Evolutionary conservation across 2,113 vertebrate species (phyloP), one percentile per base, ranked within the genome.

Genomic region (Solea solea): DNA sequence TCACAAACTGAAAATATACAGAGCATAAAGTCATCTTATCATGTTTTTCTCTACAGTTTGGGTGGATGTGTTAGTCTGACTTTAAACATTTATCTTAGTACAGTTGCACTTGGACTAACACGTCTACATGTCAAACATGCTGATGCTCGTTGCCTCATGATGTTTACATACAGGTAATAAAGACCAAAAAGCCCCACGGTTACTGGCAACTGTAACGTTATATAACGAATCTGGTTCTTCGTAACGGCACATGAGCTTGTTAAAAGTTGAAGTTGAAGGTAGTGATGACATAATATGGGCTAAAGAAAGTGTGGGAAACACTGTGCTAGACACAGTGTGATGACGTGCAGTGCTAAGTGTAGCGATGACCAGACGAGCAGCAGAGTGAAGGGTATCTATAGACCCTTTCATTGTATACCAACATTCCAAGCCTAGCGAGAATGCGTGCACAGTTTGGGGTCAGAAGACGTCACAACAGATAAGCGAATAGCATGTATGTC

Each of bases 331-430:
- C 28, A 5, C 61, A 82, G 77, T 46, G 56, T 34, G 50, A 27
- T n/a, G 55, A 52, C 57, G 42, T 68, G 14, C 64, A 42, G 39
- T 3, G 69, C 84, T 88, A 85, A 85, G 85, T 76, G 72, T 83
- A 3, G 2, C 87, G 83, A 72, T n/a, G 14, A 34, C 5, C 27
- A 44, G 57, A 72, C 16, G 9, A 64, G 55, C 64, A 72, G 72
- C 54, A 44, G 11, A 80, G 53, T 56, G 76, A 69, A 59, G 62
- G 10, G 39, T 62, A 55, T 58, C 16, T 14, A 52, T 64, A 63
- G 59, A n/a, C n/a, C n/a, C n/a, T n/a, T n/a, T n/a, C n/a, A n/a
- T n/a, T n/a, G n/a, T n/a, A n/a, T n/a, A n/a, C n/a, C n/a, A n/a
- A n/a, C n/a, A n/a, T n/a, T n/a, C n/a, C n/a, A n/a, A n/a, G n/a